Conservation (phyloP, 2,113 vertebrate genomes). For the Aplodontia rufa region DNA sequence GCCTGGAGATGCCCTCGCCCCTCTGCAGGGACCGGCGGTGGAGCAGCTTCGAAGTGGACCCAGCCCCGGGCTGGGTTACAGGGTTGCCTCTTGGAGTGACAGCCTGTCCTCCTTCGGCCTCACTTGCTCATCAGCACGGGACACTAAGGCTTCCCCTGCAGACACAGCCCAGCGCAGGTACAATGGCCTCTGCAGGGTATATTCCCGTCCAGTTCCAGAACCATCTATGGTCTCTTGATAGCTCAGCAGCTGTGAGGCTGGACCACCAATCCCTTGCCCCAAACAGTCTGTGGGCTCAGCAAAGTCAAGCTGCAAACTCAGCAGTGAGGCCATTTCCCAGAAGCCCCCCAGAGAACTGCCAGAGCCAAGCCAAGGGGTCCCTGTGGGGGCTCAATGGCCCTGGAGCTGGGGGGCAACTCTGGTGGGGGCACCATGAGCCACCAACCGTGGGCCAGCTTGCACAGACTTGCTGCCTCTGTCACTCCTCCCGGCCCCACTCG, state of each 20-base stretch:
- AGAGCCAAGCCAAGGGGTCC: neutral
- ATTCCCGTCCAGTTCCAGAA: neutral
- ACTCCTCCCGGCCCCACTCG: accelerated
- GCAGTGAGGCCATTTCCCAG: neutral
- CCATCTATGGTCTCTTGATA: neutral
- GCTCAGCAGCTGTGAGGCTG: neutral
- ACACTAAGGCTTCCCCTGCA: neutral
- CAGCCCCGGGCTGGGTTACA: conserved; percentile 16
- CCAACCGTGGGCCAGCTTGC: neutral
- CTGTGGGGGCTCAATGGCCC: neutral
- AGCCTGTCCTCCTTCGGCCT: neutral
- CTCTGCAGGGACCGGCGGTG: accelerated
- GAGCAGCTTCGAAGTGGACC: neutral
- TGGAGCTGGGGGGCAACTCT: neutral
- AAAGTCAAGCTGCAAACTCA: neutral
- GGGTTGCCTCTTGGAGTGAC: neutral
- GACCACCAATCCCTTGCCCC: neutral
- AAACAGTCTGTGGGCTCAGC: neutral
- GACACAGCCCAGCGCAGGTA: neutral
- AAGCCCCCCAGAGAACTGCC: neutral
- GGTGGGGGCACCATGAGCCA: neutral
- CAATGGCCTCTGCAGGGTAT: accelerated
- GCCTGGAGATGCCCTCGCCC: neutral
- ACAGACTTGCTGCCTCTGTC: neutral
- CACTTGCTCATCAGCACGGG: neutral